Evolutionary conservation across 1,140 invertebrate species (phyloP).

Genomic region (Apis dorsata): DNA sequence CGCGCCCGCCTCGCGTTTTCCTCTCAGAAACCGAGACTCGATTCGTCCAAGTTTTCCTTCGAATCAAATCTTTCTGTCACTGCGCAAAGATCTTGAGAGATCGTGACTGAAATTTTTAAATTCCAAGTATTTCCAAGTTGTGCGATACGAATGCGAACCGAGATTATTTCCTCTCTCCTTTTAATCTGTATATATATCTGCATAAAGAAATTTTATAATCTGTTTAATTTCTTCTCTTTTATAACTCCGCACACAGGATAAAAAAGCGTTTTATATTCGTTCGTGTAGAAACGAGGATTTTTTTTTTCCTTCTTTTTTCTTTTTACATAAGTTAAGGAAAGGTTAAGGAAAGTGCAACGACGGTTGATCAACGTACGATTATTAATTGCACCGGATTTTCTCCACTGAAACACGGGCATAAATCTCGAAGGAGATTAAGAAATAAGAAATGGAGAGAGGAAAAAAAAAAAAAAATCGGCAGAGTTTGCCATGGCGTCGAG

Average conservation of each 20-base stretch:
- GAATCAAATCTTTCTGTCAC: background rate
- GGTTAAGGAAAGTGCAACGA: background rate
- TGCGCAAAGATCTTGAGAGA: too few relatives aligned
- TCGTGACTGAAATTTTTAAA: background rate
- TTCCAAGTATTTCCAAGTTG: background rate
- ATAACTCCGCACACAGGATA: background rate
- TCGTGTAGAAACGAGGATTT: too few relatives aligned
- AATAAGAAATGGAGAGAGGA: background rate
- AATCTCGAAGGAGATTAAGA: background rate
- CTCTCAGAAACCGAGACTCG: background rate
- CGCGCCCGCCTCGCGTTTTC: background rate
- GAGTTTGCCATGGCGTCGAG: conserved; percentile 52
- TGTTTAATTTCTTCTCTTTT: too few relatives aligned
- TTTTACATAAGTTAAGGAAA: background rate
- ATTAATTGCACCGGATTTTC: background rate
- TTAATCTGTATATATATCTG: too few relatives aligned
- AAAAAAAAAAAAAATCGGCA: conserved; percentile 44
- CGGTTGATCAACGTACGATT: background rate
- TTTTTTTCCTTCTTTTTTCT: too few relatives aligned
- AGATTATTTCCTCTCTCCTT: too few relatives aligned
- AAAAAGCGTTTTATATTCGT: background rate
- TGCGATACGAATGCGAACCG: too few relatives aligned
- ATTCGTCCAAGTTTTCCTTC: background rate
- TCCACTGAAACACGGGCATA: too few relatives aligned
- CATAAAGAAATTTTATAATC: too few relatives aligned